Conservation (phyloP, 2,888 invertebrate species). For the Ariolimax columbianus region DNA sequence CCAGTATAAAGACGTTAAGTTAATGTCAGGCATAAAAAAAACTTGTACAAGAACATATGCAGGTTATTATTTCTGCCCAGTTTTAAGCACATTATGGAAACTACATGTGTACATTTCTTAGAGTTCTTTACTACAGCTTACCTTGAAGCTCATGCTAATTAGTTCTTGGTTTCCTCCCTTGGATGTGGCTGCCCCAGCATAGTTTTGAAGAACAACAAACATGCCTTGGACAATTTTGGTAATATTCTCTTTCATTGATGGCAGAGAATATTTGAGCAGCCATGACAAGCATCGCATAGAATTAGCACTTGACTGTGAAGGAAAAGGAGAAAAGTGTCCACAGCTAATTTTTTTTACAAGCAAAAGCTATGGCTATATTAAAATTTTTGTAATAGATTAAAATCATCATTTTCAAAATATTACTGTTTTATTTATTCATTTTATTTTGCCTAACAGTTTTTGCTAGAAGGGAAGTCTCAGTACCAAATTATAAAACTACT, state of each 20-base stretch:
- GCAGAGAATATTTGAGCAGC: conserved; percentile 85
- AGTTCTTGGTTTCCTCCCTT: conserved; percentile 93
- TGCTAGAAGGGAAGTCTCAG: too few species aligned
- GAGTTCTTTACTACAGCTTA: conserved; percentile 79
- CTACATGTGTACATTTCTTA: too few species aligned
- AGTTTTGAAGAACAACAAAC: conserved; percentile 92
- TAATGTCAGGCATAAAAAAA: too few species aligned
- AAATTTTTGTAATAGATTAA: neutral
- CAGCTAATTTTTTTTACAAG: neutral
- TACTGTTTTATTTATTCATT: too few species aligned
- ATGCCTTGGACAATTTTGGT: conserved; percentile 85
- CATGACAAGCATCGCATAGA: conserved; percentile 83
- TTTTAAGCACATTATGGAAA: too few species aligned
- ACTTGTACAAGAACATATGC: too few species aligned
- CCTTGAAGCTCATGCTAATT: conserved; percentile 92
- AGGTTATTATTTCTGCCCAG: too few species aligned
- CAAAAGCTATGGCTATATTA: neutral
- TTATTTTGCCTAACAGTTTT: too few species aligned
- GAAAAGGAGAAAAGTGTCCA: neutral
- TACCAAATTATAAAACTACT: too few species aligned
- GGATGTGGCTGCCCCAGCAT: conserved; percentile 89
- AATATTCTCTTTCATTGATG: conserved; percentile 84
- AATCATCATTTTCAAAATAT: too few species aligned
- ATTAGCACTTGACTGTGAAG: conserved; percentile 61
- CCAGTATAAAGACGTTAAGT: too few species aligned